Evolutionary conservation across 2,888 invertebrate species (phyloP).

Genomic region (Osmoderma eremita): DNA sequence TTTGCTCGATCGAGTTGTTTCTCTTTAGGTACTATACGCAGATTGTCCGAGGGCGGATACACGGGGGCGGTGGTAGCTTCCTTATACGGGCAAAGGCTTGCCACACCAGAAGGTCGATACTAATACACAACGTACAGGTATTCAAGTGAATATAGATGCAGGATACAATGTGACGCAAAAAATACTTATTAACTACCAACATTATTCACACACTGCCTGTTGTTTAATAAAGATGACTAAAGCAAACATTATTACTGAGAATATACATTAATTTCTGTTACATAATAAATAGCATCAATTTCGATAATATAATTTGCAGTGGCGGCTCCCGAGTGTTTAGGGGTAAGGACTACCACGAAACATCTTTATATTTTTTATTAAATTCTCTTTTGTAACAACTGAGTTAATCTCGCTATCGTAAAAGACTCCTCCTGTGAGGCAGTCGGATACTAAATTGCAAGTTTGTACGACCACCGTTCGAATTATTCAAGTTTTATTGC

Average conservation of each 20-base stretch:
- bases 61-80: constrained; percentile 60
- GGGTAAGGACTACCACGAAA: no score
- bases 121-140: constrained; percentile 5
- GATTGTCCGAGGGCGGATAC: constrained; percentile 56
- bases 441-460: constrained; percentile 22
- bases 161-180: constrained; percentile 13
- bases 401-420: no score
- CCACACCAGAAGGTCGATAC: constrained; percentile 50
- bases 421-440: no score
- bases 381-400: no score
- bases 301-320: no score
- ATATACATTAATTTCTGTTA: not conserved
- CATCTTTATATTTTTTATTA: no score
- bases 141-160: not conserved
- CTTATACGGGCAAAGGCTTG: constrained; percentile 61
- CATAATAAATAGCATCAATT: no score
- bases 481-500: constrained; percentile 37
- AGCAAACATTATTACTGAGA: not conserved
- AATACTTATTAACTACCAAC: no score
- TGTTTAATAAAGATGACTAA: not conserved
- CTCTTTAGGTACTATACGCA: no score
- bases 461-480: constrained; percentile 30
- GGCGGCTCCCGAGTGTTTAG: no score
- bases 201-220: not conserved
- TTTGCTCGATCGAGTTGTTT: constrained; percentile 44